phyloP scores from a whole-genome alignment of 2,888 invertebrate species.

The Deroplatys truncata region DNA sequence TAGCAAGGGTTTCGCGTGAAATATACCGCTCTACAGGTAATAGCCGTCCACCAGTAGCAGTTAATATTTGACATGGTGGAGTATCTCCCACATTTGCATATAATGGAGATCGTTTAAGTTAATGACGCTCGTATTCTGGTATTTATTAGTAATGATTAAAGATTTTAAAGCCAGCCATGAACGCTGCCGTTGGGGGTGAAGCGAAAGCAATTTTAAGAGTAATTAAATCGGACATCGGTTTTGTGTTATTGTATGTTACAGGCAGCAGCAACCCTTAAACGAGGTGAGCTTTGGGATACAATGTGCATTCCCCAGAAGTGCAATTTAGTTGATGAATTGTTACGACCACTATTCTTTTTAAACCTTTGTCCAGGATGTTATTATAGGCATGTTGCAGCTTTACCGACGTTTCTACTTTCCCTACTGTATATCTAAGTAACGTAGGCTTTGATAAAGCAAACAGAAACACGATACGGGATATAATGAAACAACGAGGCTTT shows the following conservation, averaged over 20 bases:
- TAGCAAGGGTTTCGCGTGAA: not conserved
- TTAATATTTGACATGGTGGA: not conserved
- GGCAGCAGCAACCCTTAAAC: not conserved
- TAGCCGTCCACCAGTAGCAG: not conserved
- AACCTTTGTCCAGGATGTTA: too few species aligned
- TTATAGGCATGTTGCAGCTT: too few species aligned
- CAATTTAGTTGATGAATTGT: not conserved
- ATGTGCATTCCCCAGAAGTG: too few species aligned
- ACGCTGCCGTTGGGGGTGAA: not conserved
- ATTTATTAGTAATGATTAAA: not conserved
- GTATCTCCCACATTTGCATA: not conserved
- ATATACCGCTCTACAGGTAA: not conserved
- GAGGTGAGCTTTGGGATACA: not conserved
- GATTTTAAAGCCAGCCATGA: not conserved
- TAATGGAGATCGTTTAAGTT: not conserved
- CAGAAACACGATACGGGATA: too few species aligned
- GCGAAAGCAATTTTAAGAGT: not conserved
- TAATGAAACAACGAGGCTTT: too few species aligned
- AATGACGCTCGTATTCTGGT: not conserved
- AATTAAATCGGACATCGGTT: not conserved
- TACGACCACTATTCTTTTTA: not conserved
- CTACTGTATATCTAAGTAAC: too few species aligned
- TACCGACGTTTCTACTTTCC: too few species aligned
- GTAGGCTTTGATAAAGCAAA: too few species aligned
- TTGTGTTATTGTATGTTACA: not conserved